These are phyloP conservation scores for Takifugu bimaculatus DNA, from an alignment of 2,113 vertebrate species.

Conservation along the genomic window DNA sequence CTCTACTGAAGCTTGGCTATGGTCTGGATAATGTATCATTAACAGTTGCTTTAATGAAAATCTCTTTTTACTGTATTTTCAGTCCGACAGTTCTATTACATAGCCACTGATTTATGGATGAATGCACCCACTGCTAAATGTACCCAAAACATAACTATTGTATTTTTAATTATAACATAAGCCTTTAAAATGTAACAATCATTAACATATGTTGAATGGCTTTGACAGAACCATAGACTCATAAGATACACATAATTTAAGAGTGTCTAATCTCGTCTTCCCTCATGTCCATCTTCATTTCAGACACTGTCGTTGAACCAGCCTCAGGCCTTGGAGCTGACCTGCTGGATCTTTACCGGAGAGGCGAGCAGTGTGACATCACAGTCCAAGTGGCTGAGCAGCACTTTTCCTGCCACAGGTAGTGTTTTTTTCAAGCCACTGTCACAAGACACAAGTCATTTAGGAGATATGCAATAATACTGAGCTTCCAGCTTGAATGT, in stretches of 20 bases:
- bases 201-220: neutral
- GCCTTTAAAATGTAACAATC: too few relatives aligned
- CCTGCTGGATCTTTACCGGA: conserved; percentile 81
- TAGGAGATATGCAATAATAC: too few relatives aligned
- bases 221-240: neutral
- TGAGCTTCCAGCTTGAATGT: too few relatives aligned
- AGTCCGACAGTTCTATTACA: neutral
- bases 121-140: too few relatives aligned
- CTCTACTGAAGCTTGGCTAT: conserved; percentile 4
- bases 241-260: neutral
- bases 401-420: conserved; percentile 89
- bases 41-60: neutral
- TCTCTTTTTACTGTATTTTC: neutral
- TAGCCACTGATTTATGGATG: neutral
- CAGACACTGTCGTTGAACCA: conserved; percentile 68
- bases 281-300: neutral
- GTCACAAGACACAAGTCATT: neutral
- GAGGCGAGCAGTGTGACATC: conserved; percentile 80
- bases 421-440: conserved; percentile 14
- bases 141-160: too few relatives aligned
- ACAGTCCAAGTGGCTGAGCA: conserved; percentile 82
- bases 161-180: too few relatives aligned
- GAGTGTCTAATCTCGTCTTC: too few relatives aligned
- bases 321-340: conserved; percentile 85
- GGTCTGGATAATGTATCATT: conserved; percentile 1